Base-by-base conservation (phyloP, 2,113 vertebrate genomes). In the Alouatta palliata region DNA sequence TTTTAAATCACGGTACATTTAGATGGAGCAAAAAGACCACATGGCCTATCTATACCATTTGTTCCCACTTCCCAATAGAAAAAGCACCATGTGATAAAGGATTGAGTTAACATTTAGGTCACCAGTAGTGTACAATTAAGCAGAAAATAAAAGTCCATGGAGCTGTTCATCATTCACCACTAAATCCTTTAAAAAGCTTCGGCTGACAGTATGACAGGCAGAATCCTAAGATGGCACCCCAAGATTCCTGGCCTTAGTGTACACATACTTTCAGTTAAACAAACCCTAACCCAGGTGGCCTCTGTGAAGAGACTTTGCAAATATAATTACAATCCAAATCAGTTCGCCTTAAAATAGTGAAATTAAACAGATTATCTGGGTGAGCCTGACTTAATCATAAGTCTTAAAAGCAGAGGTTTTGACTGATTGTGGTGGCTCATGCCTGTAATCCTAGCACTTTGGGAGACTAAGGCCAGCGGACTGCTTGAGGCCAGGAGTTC, bases 271-370 rank as follows among this genome's bases (percentile, higher is more conserved):
- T 71, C 40, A 90, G 37, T 86, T 61, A 66, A 9, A 52, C 54
- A 71, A 61, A 81, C 40, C 87, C 35, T 21, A 56, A 71, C 61
- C 17, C 43, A 91, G 56, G 82, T 32, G 25, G 9, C 17, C 49
- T 8, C 14, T 76, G 79, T 68, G 32, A 80, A 73, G 64, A 43
- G 9, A 35, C 49, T 87, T 52, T 61, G 37, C 68, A 90, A 37
- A 81, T 54, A 4, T 40, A 76, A 92, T 75, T 94, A 89, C 19
- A 25, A 37, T 58, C 58, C 56, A 85, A 85, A 56, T 73, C 30
- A 87, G 47, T 81, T 87, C 52, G 80, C 68, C 56, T 75, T 75
- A 86, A 96, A 86, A 90, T 20, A 79, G 77, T 35, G n/a, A 91
- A 73, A 82, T 54, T 52, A 91, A 47, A 8, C 47, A 54, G 83